Base-by-base conservation (phyloP, 1,140 invertebrate species). In the Nymphalis io region DNA sequence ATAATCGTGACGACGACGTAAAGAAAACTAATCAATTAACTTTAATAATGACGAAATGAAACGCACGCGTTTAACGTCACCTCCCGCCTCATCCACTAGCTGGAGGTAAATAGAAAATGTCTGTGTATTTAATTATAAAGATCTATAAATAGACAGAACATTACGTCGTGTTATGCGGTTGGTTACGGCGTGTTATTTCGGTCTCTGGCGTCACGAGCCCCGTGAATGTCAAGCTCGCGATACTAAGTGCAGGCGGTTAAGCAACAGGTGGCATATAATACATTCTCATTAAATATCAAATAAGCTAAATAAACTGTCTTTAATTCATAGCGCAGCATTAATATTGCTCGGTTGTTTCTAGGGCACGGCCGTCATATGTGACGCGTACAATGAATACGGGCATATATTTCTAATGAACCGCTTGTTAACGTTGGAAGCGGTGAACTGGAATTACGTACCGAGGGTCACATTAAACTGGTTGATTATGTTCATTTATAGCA, bases 141-240 rank as follows among this genome's bases (percentile, higher is more conserved):
- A 66, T 78, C 80, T 88, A 88, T 88, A 84, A 85, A 91, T 88
- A 89, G 85, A 78, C 78, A 80, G 70, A 84, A 75, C 79, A 84
- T 89, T 88, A 86, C 85, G 83, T 85, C 72, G 81, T 82, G 79
- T 85, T 85, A 85, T 88, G 87, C 85, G 84, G 83, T 89, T 75
- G 83, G 82, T 87, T 84, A 89, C 87, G 79, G 81, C 74, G 79
- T 81, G 81, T 83, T 91, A 91, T 91, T 91, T 91, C 79, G 84
- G 86, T 89, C 75, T 67, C 69, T 75, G 70, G 71, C 82, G 85
- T 88, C 87, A 88, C 84, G 82, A 84, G 81, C 71, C 78, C 77
- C 78, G 76, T 82, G 82, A 91, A 89, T 89, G 87, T 89, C 89
- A 89, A 89, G 84, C 87, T 84, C 83, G 85, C 80, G 76, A 72